These are phyloP conservation scores for Standfussiana lucernea DNA, from an alignment of 2,888 invertebrate species.

Conservation along the genomic window DNA sequence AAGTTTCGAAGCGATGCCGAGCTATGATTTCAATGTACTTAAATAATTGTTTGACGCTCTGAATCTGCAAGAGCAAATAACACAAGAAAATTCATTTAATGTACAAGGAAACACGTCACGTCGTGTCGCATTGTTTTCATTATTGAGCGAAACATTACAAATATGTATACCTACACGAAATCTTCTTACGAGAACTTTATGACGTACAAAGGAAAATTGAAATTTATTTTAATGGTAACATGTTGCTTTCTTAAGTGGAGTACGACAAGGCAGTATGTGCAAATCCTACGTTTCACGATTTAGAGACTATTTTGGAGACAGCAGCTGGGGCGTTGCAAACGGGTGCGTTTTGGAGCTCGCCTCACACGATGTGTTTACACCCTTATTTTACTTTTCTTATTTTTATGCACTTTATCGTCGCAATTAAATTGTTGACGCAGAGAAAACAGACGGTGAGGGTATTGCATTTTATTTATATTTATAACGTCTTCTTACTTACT, in stretches of 20 bases:
- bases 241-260: background rate
- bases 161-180: no score
- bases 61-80: no score
- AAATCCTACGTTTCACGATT: background rate
- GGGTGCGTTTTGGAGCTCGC: background rate
- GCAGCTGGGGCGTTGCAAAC: background rate
- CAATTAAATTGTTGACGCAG: background rate
- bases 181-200: background rate
- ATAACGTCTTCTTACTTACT: background rate
- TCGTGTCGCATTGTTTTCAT: no score
- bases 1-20: background rate
- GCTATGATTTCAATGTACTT: no score
- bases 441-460: background rate
- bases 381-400: slow-evolving; percentile 3
- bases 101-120: no score
- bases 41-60: no score
- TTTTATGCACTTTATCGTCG: background rate
- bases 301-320: background rate
- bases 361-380: background rate
- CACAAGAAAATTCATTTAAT: no score
- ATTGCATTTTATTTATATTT: background rate
- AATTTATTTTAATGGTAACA: background rate
- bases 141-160: no score
- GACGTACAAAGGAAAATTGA: background rate
- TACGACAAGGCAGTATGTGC: background rate